Base-by-base conservation (phyloP, 2,113 vertebrate genomes). In the Larimichthys polyactis region DNA sequence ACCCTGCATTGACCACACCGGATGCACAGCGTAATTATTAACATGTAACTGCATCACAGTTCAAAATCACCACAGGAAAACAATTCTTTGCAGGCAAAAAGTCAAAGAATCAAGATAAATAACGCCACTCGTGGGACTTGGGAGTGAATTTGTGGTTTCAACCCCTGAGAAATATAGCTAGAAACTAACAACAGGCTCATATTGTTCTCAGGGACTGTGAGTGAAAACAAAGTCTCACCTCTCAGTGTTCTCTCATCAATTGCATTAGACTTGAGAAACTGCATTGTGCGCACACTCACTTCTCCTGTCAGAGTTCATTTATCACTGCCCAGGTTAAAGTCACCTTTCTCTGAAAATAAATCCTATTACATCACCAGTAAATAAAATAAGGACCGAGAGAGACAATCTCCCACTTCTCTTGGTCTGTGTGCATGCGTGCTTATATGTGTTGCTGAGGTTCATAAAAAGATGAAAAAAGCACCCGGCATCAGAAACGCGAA, bases 271-370 rank as follows among this genome's bases (percentile, higher is more conserved):
- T 89, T 51, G 67, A 73, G 55, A 89, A 89, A 89, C 22, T 78
- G 81, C 89, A 74, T 19, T 59, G 85, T 76, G 62, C 71, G 85
- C 81, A 76, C 48, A 63, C 79, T 77, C 82, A 75, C 74, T 74
- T 70, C 69, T 69, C 48, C 74, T 70, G 68, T 85, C 86, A 77
- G 64, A 67, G 84, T 84, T 86, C 74, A 89, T 93, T 82, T 48
- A 81, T 92, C 87, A 81, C 40, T 2, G 65, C 52, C 46, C 46
- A 27, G 32, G 71, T 69, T 22, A 92, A 90, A 91, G 86, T 89
- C 91, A 88, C 80, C 82, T 84, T 75, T 83, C 77, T 68, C 49
- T 19, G 16, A 19, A 40, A 62, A 59, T 44, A 82, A 81, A 81
- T 57, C 24, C 3, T 59, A 82, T 87, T 86, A 72, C 62, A 82